Base-by-base conservation (phyloP, 2,113 vertebrate species). In the Myxocyprinus asiaticus region DNA sequence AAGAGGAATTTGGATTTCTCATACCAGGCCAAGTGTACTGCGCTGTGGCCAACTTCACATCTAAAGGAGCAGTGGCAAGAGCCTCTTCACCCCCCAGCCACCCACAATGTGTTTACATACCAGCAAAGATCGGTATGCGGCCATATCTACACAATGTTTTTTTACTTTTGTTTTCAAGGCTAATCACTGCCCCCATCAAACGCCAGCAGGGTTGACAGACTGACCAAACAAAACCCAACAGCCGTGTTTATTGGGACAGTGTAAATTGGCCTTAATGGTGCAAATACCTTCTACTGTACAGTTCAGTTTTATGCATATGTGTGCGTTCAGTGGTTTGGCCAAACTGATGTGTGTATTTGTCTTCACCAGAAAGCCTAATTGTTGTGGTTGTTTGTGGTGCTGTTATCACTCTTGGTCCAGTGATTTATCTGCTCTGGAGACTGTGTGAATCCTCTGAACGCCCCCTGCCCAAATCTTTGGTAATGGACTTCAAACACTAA, bases 21-120 rank as follows among this genome's bases (percentile, higher is more conserved):
- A 47, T 51, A 64, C 77, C 78, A 0, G 92, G 89, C 75, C 85
- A 88, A 71, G 86, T 80, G 79, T 91, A 91, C 83, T 93, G 92
- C 0, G 87, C 72, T 0, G 87, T 87, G 79, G 91, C 91, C 50
- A 89, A 87, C 83, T 91, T 91, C 86, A 74, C 48, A 76, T 8
- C 17, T 51, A 17, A 74, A 48, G 70, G 6, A 11, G 22, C 15
- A 10, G 15, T 33, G 45, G 5, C 4, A 3, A 7, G 14, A n/a
- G 88, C 84, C 0, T 85, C 87, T 4, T 92, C 91, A 2, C 83
- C 87, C 0, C 51, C 66, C 15, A 91, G 91, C 5, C 22, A 47
- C 1, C 90, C 86, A 2, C 66, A 82, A 75, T 92, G 92, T 66
- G 33, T 92, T 7, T 9, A 80, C 56, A 75, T 89, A 0, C 76